Conservation (phyloP, 2,113 vertebrate genomes). For the Prunella fulvescens region DNA sequence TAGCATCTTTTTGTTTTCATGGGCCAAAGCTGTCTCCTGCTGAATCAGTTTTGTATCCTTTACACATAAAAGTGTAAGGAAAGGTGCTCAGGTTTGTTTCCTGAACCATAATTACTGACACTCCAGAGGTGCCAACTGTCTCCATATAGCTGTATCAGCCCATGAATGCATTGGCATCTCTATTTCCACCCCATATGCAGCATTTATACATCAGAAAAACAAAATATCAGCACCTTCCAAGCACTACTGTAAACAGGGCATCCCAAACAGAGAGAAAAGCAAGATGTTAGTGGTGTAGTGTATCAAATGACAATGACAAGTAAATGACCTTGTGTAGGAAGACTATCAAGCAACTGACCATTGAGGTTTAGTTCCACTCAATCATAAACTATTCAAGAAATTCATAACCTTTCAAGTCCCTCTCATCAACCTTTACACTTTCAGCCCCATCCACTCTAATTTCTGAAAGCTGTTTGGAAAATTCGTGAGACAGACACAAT, state of each 20-base stretch:
- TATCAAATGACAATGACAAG: neutral
- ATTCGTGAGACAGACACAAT: neutral
- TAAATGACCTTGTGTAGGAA: neutral
- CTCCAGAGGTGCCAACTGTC: neutral
- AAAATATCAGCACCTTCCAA: neutral
- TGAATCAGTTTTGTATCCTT: neutral
- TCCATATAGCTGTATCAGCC: neutral
- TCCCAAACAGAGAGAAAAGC: neutral
- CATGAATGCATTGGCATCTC: neutral
- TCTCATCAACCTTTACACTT: neutral
- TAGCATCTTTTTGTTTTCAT: neutral
- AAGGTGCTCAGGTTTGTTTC: neutral
- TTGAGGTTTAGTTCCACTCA: neutral
- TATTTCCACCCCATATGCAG: neutral
- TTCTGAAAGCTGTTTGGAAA: neutral
- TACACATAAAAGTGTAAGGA: neutral
- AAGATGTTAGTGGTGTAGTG: neutral
- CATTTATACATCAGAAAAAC: neutral
- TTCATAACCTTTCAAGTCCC: neutral
- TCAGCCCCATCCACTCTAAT: neutral
- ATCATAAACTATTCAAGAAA: neutral
- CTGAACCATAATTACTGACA: neutral
- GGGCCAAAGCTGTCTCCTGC: neutral
- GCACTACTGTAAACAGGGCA: neutral
- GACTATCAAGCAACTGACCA: neutral